phyloP scores from a whole-genome alignment of 2,888 invertebrate species.

The Cyclophora punctaria region DNA sequence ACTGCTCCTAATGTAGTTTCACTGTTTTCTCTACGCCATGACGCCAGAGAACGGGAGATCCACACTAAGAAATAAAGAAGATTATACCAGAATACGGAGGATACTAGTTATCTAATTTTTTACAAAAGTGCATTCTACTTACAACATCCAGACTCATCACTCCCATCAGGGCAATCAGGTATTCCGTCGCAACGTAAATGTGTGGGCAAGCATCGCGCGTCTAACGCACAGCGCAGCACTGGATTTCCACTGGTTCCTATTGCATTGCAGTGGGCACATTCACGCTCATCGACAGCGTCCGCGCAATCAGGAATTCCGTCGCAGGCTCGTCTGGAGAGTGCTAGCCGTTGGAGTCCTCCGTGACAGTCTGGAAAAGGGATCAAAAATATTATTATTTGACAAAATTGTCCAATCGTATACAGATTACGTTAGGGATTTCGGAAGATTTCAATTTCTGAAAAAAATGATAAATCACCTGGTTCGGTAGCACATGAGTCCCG shows the following conservation, averaged over 20 bases:
- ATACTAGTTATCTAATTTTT: not conserved
- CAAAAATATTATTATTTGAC: not conserved
- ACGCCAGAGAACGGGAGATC: constrained; percentile 80
- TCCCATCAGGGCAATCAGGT: constrained; percentile 88
- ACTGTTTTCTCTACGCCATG: constrained; percentile 76
- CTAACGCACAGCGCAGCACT: constrained; percentile 84
- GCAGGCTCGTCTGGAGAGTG: constrained; percentile 85
- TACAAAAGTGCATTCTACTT: constrained; percentile 52
- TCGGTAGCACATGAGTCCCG: constrained; percentile 83
- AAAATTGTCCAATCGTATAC: not conserved
- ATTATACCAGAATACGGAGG: not conserved
- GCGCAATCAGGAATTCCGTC: constrained; percentile 92
- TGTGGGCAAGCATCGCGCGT: constrained; percentile 82
- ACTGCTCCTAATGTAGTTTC: constrained; percentile 81
- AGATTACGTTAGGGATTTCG: too few species aligned
- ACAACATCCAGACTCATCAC: constrained; percentile 91
- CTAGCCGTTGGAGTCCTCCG: constrained; percentile 81
- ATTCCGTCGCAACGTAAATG: constrained; percentile 87
- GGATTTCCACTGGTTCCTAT: constrained; percentile 61
- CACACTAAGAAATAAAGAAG: constrained; percentile 75
- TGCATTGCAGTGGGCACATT: constrained; percentile 85
- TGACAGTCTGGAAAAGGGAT: constrained; percentile 77
- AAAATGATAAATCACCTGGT: constrained; percentile 72
- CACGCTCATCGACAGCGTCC: constrained; percentile 86
- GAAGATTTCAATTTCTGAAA: too few species aligned